Percentiles rank a stretch among this genome's conserved stretches.
phyloP scores from a whole-genome alignment of 2,113 vertebrate genomes.

The Tetrao urogallus region DNA sequence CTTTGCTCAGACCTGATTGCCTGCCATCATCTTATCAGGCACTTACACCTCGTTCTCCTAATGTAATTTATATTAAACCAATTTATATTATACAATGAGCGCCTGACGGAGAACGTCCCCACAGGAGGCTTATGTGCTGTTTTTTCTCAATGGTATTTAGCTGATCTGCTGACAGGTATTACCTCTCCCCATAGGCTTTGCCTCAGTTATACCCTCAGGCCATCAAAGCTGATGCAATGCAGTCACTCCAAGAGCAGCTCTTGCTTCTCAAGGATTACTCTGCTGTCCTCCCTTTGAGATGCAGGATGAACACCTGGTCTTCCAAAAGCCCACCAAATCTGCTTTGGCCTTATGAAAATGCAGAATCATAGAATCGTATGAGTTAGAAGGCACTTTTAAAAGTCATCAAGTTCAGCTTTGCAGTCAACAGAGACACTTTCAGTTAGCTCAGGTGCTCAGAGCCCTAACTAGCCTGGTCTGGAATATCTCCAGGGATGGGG shows the following conservation, averaged over 20 bases:
- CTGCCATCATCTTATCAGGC: constrained; percentile 37
- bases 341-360: neutral
- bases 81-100: constrained; percentile 17
- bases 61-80: constrained; percentile 57
- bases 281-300: neutral
- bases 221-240: neutral
- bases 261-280: constrained; percentile 3
- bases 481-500: too few species aligned
- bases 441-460: too few species aligned
- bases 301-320: neutral
- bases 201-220: constrained; percentile 1
- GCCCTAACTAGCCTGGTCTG: too few species aligned
- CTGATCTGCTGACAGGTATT: constrained; percentile 24
- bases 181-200: neutral
- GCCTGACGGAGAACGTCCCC: constrained; percentile 14
- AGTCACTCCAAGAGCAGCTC: constrained; percentile 4
- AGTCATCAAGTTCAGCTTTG: too few species aligned
- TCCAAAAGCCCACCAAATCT: neutral
- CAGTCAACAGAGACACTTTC: too few species aligned
- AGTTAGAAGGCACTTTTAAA: too few species aligned
- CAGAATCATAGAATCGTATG: too few species aligned
- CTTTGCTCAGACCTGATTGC: neutral
- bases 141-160: constrained; percentile 25
- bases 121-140: neutral
- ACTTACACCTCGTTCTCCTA: constrained; percentile 29